Evolutionary conservation across 2,888 invertebrate species (phyloP).

Genomic region (Pseudococcus viburni): DNA sequence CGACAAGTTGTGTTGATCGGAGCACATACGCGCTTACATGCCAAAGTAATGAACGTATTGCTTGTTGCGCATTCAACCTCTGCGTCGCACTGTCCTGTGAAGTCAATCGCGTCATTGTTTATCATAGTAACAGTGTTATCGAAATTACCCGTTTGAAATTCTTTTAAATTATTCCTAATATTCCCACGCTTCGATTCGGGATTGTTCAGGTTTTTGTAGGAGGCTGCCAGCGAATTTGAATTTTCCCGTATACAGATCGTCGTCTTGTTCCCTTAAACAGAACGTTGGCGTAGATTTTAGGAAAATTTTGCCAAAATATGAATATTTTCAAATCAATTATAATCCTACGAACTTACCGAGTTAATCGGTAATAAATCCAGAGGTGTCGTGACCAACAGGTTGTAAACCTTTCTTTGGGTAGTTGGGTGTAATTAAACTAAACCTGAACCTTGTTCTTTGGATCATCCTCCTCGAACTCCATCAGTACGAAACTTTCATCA

Average conservation of each 20-base stretch:
- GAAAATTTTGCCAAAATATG: conserved; percentile 37
- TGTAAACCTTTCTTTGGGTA: not conserved
- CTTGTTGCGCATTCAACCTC: conserved; percentile 61
- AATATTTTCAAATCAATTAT: conserved; percentile 2
- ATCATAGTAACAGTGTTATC: conserved; percentile 54
- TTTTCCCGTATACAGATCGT: conserved; percentile 4
- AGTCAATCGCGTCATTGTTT: conserved; percentile 62
- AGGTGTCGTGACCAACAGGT: conserved; percentile 44
- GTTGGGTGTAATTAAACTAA: not conserved
- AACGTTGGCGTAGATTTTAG: not conserved
- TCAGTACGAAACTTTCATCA: not conserved
- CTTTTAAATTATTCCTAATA: conserved; percentile 7
- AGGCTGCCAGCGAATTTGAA: not conserved
- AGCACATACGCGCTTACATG: conserved; percentile 52
- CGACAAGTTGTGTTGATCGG: conserved; percentile 1
- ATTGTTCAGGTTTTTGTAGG: conserved; percentile 18
- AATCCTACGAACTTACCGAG: not conserved
- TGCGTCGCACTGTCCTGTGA: conserved; percentile 54
- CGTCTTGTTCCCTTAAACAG: not conserved
- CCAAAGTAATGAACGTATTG: conserved; percentile 61
- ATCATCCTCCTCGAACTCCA: not conserved
- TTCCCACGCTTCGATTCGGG: conserved; percentile 5
- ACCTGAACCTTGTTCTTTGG: not conserved
- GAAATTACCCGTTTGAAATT: conserved; percentile 44
- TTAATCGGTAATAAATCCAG: conserved; percentile 34